Evolutionary conservation across 2,797 vertebrate genomes (phyloP), one percentile per base, ranked within the genome.

Genomic region (Dendrocincla tyrannina): DNA sequence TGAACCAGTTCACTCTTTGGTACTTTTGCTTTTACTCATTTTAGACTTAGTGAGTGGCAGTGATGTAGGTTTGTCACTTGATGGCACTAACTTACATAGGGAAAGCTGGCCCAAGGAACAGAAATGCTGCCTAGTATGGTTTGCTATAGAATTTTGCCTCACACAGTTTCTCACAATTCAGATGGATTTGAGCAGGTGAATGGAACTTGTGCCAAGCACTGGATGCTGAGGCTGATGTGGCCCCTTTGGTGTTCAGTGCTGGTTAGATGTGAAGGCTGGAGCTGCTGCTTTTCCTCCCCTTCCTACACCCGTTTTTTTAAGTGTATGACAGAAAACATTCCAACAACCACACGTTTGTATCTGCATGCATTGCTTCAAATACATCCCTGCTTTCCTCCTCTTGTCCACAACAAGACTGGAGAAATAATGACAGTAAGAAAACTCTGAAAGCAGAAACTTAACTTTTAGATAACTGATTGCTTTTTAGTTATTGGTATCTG

Each of bases 91-190:
- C 35, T 74, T 27, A 1, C 0, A 1, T 5, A 9, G 13, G 7
- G 30, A 32, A 20, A 84, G 32, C 41, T 83, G 37, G 76, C 17
- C 20, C 15, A 39, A 52, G 62, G 39, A 62, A 7, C 22, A 19
- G 10, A 41, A 72, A 9, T 23, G 12, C 13, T 49, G 12, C n/a
- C 41, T n/a, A 0, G 33, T 62, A 17, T 0, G 5, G 15, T 42
- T 42, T 66, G 44, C 32, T 64, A 0, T 1, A 18, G 32, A 49
- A 10, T 59, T 69, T 67, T 74, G 17, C 68, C 67, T 85, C 5
- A 1, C 24, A 56, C 84, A 78, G 83, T 28, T 2, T 63, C 19
- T 73, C 9, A 55, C 11, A 39, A 37, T 35, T 87, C 1, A 3
- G 30, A 47, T 58, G 1, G 50, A 62, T n/a, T 60, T 56, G 15